Base-by-base conservation (phyloP, 2,888 invertebrate species). In the Xestia xanthographa region DNA sequence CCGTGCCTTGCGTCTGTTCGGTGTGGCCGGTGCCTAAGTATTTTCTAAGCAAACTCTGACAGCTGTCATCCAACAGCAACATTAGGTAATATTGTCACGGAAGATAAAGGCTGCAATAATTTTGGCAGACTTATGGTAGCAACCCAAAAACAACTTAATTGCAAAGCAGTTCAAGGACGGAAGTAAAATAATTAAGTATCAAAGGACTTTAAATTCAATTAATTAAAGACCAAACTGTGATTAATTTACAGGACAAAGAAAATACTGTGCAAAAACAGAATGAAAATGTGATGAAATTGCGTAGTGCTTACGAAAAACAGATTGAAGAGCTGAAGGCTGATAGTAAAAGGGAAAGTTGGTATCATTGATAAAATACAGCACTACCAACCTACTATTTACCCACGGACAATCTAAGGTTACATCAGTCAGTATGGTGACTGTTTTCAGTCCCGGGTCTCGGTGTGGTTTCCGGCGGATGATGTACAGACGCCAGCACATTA, bases 291-390 rank as follows among this genome's bases (percentile, higher is more conserved):
- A 79, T 79, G 17, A 93, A 94, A 82, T 74, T 96, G 79, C 91
- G 90, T 56, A 92, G 86, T 66, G 80, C 87, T n/a, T 92, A 94
- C 75, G 93, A 95, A 79, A 92, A 91, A 77, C 90, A 93, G 72
- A 90, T 96, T 41, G 93, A 95, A 77, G 93, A 94, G 69, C 43
- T 95, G 53, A 92, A 88, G 78, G 77, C 83, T 20, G 85, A 87
- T 26, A 92, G 92, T 83, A 94, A 95, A 83, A 93, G 86, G 83
- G 95, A 94, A 93, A 91, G 97, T 96, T 80, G 17, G 91, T 63
- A 63, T 26, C 63, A n/a, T 29, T 60, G 20, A 29, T 20, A 9
- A 26, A 56, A 34, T 34, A 34, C 60, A 60, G 34, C 20, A 34
- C 26, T 26, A 56, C 5, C 12, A 34, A 34, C 34, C 34, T 2